These are phyloP conservation scores for Coryphaenoides rupestris DNA, from an alignment of 2,113 vertebrate species.

Conservation along the genomic window DNA sequence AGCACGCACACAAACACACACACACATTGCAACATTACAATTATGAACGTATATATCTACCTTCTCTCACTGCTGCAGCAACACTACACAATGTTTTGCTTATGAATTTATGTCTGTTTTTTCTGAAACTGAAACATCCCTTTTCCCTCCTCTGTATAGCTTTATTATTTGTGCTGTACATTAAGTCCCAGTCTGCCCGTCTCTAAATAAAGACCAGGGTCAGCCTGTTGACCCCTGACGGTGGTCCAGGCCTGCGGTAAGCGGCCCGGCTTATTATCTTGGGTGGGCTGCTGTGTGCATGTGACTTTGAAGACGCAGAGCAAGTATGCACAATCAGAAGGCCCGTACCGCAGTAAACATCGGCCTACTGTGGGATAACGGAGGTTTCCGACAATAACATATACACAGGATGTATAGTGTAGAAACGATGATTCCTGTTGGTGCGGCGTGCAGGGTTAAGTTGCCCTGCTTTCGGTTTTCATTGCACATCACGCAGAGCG, in stretches of 20 bases:
- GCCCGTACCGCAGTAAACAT: constrained; percentile 29
- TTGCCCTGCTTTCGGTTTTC: no score
- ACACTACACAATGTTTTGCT: constrained; percentile 21
- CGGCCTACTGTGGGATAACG: constrained; percentile 31
- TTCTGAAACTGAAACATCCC: constrained; percentile 61
- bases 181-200: constrained; percentile 53
- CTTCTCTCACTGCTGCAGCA: not conserved
- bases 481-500: no score
- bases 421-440: constrained; percentile 10
- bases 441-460: no score
- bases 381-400: constrained; percentile 27
- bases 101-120: constrained; percentile 41
- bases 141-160: constrained; percentile 43
- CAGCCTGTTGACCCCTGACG: constrained; percentile 62
- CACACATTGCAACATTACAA: no score
- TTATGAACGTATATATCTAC: not conserved
- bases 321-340: constrained; percentile 1
- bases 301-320: constrained; percentile 41
- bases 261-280: constrained; percentile 47
- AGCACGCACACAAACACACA: constrained; percentile 7
- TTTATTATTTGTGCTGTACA: constrained; percentile 62
- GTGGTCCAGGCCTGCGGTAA: constrained; percentile 58
- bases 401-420: constrained; percentile 18
- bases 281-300: constrained; percentile 58
- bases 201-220: constrained; percentile 61